Evolutionary conservation across 2,113 vertebrate species (phyloP), one percentile per base, ranked within the genome.

Genomic region (Oxygymnocypris stewartii): DNA sequence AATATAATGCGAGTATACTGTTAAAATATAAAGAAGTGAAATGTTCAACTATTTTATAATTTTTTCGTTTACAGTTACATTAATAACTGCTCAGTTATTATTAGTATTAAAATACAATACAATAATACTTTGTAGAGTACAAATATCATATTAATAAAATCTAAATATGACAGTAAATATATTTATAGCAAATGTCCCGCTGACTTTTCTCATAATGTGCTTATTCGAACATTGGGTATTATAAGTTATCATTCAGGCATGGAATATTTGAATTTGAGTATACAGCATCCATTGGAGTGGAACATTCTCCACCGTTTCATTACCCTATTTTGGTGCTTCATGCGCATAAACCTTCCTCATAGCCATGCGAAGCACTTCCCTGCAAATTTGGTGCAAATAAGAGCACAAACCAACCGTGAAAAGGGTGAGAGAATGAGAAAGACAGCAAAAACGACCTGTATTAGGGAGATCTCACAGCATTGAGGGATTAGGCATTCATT

Each of bases 401-500:
- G 79, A 82, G 73, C 71, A 59, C 44, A 82, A 85, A 37, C 84
- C 71, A 28, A 82, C 2, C 73, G 37, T 85, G 73, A 77, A 80
- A 82, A 28, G 14, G 13, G 63, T 3, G 44, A 63, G 76, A 74
- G 65, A 65, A 37, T 59, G 61, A 78, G 16, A 35, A 73, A 76
- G 44, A 71, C 31, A 11, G 4, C 9, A 18, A 74, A 77, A 76
- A 23, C 0, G 5, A 28, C 37, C 85, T 57, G 74, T 37, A 40
- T 61, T 44, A 47, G 65, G 4, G 59, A 67, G 28, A 37, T 76
- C 44, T 73, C 42, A 6, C n/a, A 69, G 40, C 42, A 47, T 57
- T 81, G 87, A 89, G 84, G 80, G 87, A 84, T 85, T 74, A 84
- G 88, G 59, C 49, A 54, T 63, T 54, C 40, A 73, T 88, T 89